Evolutionary conservation across 2,797 vertebrate genomes (phyloP).

Genomic region (Thunnus albacares): DNA sequence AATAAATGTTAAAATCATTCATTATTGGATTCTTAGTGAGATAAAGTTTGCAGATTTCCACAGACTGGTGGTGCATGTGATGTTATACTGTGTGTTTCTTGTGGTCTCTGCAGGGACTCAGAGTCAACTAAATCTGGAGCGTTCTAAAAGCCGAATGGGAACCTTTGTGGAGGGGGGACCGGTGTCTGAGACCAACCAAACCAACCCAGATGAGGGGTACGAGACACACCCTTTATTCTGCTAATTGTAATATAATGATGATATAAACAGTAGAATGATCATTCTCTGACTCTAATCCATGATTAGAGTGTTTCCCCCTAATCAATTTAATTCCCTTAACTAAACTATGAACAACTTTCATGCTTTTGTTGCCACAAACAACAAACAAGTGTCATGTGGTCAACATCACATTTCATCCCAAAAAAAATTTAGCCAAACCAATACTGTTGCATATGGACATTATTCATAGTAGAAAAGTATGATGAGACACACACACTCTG

Average conservation of each 20-base stretch:
- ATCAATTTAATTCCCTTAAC: neutral
- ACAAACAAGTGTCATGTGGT: neutral
- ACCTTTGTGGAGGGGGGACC: constrained; percentile 79
- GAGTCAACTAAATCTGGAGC: constrained; percentile 84
- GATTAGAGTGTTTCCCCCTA: neutral
- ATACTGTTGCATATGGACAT: neutral
- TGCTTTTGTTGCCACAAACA: neutral
- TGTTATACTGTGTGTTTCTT: constrained; percentile 20
- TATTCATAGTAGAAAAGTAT: neutral
- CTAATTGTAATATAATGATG: no score
- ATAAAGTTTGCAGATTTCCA: neutral
- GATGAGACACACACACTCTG: neutral
- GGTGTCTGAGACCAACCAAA: constrained; percentile 68
- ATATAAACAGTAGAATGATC: no score
- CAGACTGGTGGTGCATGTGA: neutral
- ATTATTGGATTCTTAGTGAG: neutral
- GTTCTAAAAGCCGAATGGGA: constrained; percentile 85
- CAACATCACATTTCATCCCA: neutral
- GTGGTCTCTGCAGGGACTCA: constrained; percentile 77
- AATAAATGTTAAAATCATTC: no score
- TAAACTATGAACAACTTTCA: no score
- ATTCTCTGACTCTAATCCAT: neutral
- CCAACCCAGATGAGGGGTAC: constrained; percentile 85
- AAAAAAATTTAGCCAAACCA: neutral
- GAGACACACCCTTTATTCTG: constrained; percentile 8